phyloP scores from a whole-genome alignment of 2,797 vertebrate species.

The Neoniphon sammara region DNA sequence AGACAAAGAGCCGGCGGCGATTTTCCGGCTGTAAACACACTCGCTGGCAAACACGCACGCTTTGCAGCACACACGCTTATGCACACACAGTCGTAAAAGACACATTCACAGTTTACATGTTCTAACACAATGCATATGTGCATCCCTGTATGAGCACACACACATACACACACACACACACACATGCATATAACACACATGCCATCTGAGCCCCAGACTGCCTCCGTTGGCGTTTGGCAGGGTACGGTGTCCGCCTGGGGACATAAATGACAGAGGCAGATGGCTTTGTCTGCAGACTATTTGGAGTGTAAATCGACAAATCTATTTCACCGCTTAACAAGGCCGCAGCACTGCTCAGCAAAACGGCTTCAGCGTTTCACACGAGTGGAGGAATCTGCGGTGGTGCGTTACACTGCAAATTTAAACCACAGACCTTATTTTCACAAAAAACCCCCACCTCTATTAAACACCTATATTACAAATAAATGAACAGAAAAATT shows the following conservation, averaged over 20 bases:
- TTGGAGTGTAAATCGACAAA: slow-evolving; percentile 46
- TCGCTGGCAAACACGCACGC: slow-evolving; percentile 9
- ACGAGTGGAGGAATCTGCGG: neutral
- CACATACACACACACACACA: slow-evolving; percentile 18
- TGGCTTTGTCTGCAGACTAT: slow-evolving; percentile 63
- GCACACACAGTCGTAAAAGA: slow-evolving; percentile 28
- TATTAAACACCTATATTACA: neutral
- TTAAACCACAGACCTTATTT: neutral
- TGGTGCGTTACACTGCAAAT: too few species aligned
- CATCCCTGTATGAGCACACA: slow-evolving; percentile 21
- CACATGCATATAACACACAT: slow-evolving; percentile 13
- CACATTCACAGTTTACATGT: slow-evolving; percentile 11
- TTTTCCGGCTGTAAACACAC: slow-evolving; percentile 22
- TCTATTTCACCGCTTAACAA: slow-evolving; percentile 52
- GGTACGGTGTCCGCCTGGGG: slow-evolving; percentile 51
- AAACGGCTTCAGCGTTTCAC: slow-evolving; percentile 3
- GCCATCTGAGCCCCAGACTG: slow-evolving; percentile 63
- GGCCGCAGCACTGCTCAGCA: slow-evolving; percentile 11
- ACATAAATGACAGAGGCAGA: slow-evolving; percentile 64
- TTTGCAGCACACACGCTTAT: neutral
- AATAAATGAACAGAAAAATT: too few species aligned
- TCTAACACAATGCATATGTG: slow-evolving; percentile 37
- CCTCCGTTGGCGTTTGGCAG: slow-evolving; percentile 48
- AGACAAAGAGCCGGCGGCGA: slow-evolving; percentile 19
- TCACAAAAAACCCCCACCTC: neutral